These are phyloP conservation scores for Galaxias olidus DNA, from an alignment of 2,797 vertebrate genomes.

Conservation along the genomic window DNA sequence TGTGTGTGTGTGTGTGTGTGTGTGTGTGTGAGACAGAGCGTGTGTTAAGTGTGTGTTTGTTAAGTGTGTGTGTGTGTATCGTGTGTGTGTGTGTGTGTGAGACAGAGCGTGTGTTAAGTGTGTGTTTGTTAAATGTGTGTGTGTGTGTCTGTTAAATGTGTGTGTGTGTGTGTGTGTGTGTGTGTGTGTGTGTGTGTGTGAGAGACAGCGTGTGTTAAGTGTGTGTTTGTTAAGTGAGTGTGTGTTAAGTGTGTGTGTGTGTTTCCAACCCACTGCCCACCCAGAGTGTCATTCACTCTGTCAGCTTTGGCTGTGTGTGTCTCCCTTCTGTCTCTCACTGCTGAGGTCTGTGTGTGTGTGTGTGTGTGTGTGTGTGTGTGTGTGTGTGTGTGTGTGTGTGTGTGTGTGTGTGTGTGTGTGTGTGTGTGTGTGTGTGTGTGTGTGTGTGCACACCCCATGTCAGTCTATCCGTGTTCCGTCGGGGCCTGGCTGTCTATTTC, in stretches of 20 bases:
- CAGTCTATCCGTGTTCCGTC: constrained; percentile 27
- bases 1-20: constrained; percentile 1
- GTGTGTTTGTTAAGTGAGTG: not conserved
- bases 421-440: constrained; percentile 17
- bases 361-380: not conserved
- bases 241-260: constrained; percentile 17
- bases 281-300: too few species aligned
- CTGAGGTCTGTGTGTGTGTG: too few species aligned
- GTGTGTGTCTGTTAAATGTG: constrained; percentile 4
- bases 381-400: not conserved
- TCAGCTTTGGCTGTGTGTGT: too few species aligned
- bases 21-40: not conserved
- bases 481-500: constrained; percentile 57
- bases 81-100: not conserved
- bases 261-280: too few species aligned
- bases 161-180: constrained; percentile 14
- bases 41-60: constrained; percentile 1
- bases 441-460: not conserved
- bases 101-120: not conserved
- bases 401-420: constrained; percentile 7
- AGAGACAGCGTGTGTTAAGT: not conserved
- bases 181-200: constrained; percentile 4
- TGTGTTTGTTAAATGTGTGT: not conserved
- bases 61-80: constrained; percentile 5
- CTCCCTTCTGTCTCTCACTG: too few species aligned